Base-by-base conservation (phyloP, 2,888 invertebrate genomes). In the Pterobdella sp. region DNA sequence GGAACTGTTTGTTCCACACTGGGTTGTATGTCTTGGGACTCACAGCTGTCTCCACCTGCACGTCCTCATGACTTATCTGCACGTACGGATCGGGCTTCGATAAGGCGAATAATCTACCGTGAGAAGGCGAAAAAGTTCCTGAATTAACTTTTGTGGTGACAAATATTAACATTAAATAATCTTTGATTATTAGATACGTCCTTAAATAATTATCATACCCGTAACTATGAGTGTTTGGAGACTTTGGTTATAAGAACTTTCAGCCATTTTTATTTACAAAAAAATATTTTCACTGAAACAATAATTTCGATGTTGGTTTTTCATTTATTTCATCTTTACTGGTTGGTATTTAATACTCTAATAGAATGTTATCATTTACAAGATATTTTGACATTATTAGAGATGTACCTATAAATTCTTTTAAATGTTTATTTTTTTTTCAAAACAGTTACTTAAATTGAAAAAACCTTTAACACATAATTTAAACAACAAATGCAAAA, bases 1-100 rank as follows among this genome's bases (percentile, higher is more conserved):
- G 93, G 81, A 95, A 92, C 80, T 90, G 90, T 85, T 96, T 94
- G 82, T 93, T 92, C 95, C 95, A 96, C 88, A 93, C 93, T 78
- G 96, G 96, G 83, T 92, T 90, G 81, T 90, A 88, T 67, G 92
- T 93, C 81, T 90, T 93, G 84, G 92, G 93, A 67, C 91, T 88
- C 74, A 91, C 90, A 84, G 94, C 94, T 60, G 95, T 96, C 86
- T 92, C 92, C 78, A 91, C 89, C 81, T 88, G 89, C 82, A 91
- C 91, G 32, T 85, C 85, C 86, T 96, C 95, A 78, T 94, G 90
- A 78, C 90, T 88, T 73, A 96, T 87, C 86, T 95, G 94, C 77
- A 94, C 89, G 83, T 94, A 96, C 42, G 94, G 93, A 86, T 92
- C 93, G 74, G 94, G 94, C 86, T 94, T 94, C 49, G 84, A 80